Evolutionary conservation across 2,797 vertebrate species (phyloP), one percentile per base, ranked within the genome.

Genomic region (Stomatorhinus walkeri): DNA sequence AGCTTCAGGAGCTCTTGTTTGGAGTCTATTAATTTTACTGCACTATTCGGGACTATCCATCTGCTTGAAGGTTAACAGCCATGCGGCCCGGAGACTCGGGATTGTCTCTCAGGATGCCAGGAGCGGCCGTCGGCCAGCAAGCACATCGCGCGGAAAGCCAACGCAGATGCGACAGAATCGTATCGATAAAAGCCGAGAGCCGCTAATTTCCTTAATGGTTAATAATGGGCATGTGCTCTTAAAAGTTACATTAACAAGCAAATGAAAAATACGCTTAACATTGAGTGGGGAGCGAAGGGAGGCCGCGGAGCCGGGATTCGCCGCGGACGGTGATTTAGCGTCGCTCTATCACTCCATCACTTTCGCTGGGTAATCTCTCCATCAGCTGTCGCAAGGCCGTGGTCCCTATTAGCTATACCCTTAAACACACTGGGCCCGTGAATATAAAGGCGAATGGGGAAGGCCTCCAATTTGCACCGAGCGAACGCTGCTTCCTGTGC

Each of bases 31-130:
- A 96, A 96, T 97, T 96, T 96, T 95, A 95, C 94, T 93, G 93
- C 94, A 94, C 95, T 96, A 94, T 96, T 96, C 95, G 93, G 94
- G 95, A 95, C 96, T 95, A 95, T 95, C 95, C 95, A 95, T 96
- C 95, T 96, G 96, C 95, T 96, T 96, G 97, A 97, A 97, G 96
- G 97, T 98, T 96, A 97, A 96, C 95, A 95, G 96, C 95, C 95
- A 95, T 94, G 94, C 94, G 93, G 94, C 94, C 93, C 95, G 93
- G 91, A 95, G 95, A 95, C 43, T 95, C 95, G 93, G 94, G 92
- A 93, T 93, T 95, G 93, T 96, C 95, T 94, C 93, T 93, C 93
- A 85, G 51, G 89, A 86, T 83, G 86, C 49, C 43, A 12, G 79
- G 48, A 22, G 16, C 32, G 32, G 43, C 87, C 48, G 64, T 88